phyloP scores from a whole-genome alignment of 2,797 vertebrate genomes.

The Diceros bicornis region DNA sequence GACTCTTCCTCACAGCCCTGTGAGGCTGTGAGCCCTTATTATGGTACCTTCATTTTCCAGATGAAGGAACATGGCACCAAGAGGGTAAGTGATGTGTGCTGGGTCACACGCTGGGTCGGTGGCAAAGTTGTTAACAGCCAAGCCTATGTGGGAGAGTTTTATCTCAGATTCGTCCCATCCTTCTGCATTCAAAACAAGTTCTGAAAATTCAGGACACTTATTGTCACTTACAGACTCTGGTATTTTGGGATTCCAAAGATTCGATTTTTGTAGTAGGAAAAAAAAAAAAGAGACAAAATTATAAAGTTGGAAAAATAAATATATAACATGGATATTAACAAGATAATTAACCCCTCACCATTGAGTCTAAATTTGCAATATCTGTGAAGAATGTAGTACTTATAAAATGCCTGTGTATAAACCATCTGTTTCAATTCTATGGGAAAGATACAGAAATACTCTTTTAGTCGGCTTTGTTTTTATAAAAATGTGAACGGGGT shows the following conservation, averaged over 20 bases:
- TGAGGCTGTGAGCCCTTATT: slow-evolving; percentile 31
- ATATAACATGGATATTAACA: neutral
- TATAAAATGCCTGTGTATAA: neutral
- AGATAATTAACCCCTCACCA: neutral
- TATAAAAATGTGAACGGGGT: neutral
- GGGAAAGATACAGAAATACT: slow-evolving; percentile 1
- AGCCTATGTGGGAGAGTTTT: neutral
- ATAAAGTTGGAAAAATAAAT: neutral
- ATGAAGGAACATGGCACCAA: neutral
- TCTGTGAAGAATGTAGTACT: neutral
- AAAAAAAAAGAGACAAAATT: neutral
- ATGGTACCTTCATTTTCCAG: slow-evolving; percentile 34
- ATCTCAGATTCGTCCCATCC: neutral
- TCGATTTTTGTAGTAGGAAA: neutral
- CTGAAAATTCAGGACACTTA: neutral
- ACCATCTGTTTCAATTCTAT: neutral
- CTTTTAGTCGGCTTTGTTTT: slow-evolving; percentile 11
- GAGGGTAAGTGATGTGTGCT: slow-evolving; percentile 2
- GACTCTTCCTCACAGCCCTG: neutral
- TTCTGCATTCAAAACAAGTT: neutral
- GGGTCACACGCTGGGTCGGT: neutral
- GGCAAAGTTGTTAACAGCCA: slow-evolving; percentile 17
- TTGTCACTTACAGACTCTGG: neutral
- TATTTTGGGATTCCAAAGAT: neutral
- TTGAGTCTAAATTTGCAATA: neutral